Percentiles rank a stretch among this genome's conserved stretches.
These are phyloP conservation scores for Drosophila mimica DNA, from an alignment of 2,888 invertebrate species.

Conservation along the genomic window DNA sequence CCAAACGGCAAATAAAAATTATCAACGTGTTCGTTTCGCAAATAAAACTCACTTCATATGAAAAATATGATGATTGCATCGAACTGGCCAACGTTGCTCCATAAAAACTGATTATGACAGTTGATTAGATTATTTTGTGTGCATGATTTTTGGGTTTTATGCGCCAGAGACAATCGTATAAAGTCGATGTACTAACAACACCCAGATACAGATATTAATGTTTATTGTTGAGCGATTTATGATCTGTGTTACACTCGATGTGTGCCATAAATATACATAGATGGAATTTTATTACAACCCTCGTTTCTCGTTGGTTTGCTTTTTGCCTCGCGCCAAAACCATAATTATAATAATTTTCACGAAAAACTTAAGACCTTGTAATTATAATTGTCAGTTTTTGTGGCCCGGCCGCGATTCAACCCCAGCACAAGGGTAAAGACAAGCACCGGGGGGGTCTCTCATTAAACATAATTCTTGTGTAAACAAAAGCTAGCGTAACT, in stretches of 20 bases:
- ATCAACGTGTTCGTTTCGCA: conserved; percentile 70
- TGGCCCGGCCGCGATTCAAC: conserved; percentile 49
- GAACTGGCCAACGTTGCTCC: conserved; percentile 24
- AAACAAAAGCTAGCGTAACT: conserved; percentile 75
- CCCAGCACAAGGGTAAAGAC: conserved; percentile 35
- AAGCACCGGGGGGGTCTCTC: conserved; percentile 52
- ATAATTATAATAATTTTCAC: conserved; percentile 84
- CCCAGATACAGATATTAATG: conserved; percentile 28
- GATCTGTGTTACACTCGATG: conserved; percentile 52
- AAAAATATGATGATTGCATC: conserved; percentile 70
- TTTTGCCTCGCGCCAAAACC: conserved; percentile 31
- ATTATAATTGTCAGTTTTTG: conserved; percentile 83
- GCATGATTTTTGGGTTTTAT: conserved; percentile 54
- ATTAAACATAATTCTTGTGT: conserved; percentile 80
- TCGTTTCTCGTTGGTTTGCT: not conserved
- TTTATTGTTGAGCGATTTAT: conserved; percentile 76
- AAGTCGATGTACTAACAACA: conserved; percentile 37
- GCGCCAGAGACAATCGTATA: conserved; percentile 52
- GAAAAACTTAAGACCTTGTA: conserved; percentile 83
- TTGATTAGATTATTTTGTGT: conserved; percentile 72
- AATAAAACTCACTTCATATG: conserved; percentile 61
- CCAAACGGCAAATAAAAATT: conserved; percentile 73
- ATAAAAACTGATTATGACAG: conserved; percentile 74
- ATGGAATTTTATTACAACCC: conserved; percentile 58
- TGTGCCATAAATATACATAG: conserved; percentile 39